These are phyloP conservation scores for Amazona guildingii DNA, from an alignment of 2,113 vertebrate species.

Conservation along the genomic window DNA sequence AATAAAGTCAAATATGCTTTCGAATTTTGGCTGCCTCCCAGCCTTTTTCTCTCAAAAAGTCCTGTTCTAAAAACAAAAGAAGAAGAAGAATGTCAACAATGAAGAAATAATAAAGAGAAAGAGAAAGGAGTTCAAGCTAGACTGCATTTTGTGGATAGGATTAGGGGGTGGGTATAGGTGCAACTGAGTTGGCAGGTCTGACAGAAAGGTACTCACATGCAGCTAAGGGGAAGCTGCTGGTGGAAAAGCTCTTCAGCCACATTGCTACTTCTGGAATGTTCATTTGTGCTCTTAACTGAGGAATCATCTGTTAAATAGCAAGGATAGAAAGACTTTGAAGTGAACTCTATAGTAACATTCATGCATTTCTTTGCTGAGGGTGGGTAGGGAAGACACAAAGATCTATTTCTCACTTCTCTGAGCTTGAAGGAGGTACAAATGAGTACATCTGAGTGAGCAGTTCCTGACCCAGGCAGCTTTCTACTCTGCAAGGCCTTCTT, in stretches of 20 bases:
- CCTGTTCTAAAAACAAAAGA: not conserved
- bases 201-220: not conserved
- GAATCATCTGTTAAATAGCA: not conserved
- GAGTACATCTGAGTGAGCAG: not conserved
- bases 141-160: not conserved
- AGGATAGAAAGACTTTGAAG: not conserved
- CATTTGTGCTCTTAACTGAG: not conserved
- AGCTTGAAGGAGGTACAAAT: not conserved
- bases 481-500: not conserved
- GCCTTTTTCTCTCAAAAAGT: not conserved
- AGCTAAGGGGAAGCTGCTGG: not conserved
- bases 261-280: not conserved
- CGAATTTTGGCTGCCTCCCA: not conserved
- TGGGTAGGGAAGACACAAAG: not conserved
- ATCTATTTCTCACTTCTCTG: not conserved
- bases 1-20: not conserved
- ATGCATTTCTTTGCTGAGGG: not conserved
- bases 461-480: not conserved
- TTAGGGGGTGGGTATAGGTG: not conserved
- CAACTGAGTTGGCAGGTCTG: not conserved
- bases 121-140: not conserved
- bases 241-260: not conserved
- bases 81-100: not conserved
- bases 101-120: not conserved
- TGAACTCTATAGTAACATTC: not conserved